Conservation (phyloP, 2,797 vertebrate species). For the Sebastes reedi region DNA sequence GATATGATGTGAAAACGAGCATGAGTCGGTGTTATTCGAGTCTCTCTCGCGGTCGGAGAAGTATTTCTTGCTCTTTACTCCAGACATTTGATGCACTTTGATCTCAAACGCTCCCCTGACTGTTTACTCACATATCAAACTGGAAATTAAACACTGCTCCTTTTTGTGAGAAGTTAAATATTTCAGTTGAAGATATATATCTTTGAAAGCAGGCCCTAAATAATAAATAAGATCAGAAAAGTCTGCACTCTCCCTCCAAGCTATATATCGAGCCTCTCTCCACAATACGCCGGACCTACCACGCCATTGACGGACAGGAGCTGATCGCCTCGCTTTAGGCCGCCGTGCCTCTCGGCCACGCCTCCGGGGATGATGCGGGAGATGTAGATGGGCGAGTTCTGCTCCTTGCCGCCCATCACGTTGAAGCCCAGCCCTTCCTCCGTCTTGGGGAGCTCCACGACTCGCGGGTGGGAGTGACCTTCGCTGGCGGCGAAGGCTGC, state of each 20-base stretch:
- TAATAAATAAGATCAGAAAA: neutral
- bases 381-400: slow-evolving; percentile 99
- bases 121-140: slow-evolving; percentile 17
- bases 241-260: neutral
- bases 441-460: slow-evolving; percentile 97
- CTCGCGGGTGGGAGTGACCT: slow-evolving; percentile 96
- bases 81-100: neutral
- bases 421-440: slow-evolving; percentile 99
- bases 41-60: neutral
- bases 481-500: slow-evolving; percentile 98
- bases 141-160: neutral
- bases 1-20: neutral
- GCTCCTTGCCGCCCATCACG: slow-evolving; percentile 98
- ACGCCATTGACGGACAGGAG: slow-evolving; percentile 97
- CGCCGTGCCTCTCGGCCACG: slow-evolving; percentile 95
- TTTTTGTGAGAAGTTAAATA: neutral
- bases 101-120: slow-evolving; percentile 6
- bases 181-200: neutral
- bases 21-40: neutral
- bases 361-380: slow-evolving; percentile 98
- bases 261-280: neutral
- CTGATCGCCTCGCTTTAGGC: slow-evolving; percentile 97
- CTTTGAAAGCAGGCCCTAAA: slow-evolving; percentile 13
- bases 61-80: neutral
- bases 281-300: slow-evolving; percentile 78